A percentile compares a stretch with the other conserved stretches of the same genome.
These are phyloP conservation scores for Heliangelus exortis DNA, from an alignment of 2,797 vertebrate genomes.

Conservation along the genomic window DNA sequence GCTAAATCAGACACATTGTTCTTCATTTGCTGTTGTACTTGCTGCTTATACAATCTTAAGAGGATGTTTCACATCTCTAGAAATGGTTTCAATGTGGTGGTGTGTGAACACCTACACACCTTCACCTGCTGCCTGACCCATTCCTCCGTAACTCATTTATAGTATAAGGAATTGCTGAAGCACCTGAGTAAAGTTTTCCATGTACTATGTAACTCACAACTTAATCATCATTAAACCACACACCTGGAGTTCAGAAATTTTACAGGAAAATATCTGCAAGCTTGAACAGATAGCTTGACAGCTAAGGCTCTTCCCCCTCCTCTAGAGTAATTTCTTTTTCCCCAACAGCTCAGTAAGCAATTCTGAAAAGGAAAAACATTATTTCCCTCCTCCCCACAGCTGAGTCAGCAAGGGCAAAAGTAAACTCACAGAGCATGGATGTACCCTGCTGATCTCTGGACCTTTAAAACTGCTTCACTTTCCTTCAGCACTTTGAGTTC, in stretches of 20 bases:
- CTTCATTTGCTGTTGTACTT: background rate
- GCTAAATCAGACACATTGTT: rapidly evolving
- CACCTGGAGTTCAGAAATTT: background rate
- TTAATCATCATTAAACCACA: background rate
- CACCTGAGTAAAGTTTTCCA: background rate
- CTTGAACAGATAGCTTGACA: background rate
- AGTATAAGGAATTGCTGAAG: background rate
- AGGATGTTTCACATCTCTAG: background rate
- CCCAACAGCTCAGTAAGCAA: slow-evolving; percentile 3
- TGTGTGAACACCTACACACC: background rate
- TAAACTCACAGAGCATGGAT: background rate
- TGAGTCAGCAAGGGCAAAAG: background rate
- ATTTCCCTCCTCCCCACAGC: background rate
- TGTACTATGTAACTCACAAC: background rate
- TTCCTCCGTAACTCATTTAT: background rate
- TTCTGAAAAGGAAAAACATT: slow-evolving; percentile 2
- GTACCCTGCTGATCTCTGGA: background rate
- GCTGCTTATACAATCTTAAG: background rate
- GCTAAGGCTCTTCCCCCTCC: background rate
- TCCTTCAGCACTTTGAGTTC: background rate
- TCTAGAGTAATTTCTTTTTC: background rate
- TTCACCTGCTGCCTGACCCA: background rate
- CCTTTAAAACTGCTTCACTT: background rate
- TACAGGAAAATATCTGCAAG: background rate
- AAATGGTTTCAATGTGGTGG: background rate